Evolutionary conservation across 2,888 invertebrate genomes (phyloP), one percentile per base, ranked within the genome.

Genomic region (Chydorus sphaericus): DNA sequence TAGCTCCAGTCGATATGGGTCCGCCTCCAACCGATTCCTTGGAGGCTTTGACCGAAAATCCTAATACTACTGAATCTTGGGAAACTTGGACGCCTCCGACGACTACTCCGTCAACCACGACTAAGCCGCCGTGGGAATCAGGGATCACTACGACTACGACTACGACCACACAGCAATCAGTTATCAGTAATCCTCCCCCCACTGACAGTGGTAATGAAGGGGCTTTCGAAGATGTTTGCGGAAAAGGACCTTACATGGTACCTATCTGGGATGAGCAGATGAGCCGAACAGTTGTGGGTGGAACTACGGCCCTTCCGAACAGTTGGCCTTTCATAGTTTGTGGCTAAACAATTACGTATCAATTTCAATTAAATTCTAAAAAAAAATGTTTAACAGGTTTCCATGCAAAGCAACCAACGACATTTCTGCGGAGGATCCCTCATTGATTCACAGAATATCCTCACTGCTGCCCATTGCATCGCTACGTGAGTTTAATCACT

Each of bases 401-500:
- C 83, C 1, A 72, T 91, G 33, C 86, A 90, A 69, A 87, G 85
- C 67, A 79, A 78, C 6, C 86, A 85, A 16, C 77, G 87, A 33
- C 88, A 90, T 68, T 89, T 90, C 70, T 90, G 90, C 67, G 90
- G 89, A 1, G 90, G 89, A 11, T 87, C 88, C 0, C 73, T 90
- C 44, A 83, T 90, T 60, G 87, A 89, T 64, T 78, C 80, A 60
- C 71, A 68, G 53, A 88, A 89, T 65, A 80, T 90, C 51, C 71
- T 90, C 11, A 83, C 89, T 2, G 88, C 89, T 1, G 89, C 90
- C 1, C 89, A 90, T 71, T 90, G 90, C 68, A 85, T 90, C 26
- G 86, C 87, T 29, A 84, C 86, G 89, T 89, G 74, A 78, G 81
- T 30, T 7, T 4, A n/a, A 23, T 4, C 14, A 28, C 4, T 8